These are phyloP conservation scores for Manis pentadactyla DNA, from an alignment of 2,797 vertebrate species.

Conservation along the genomic window DNA sequence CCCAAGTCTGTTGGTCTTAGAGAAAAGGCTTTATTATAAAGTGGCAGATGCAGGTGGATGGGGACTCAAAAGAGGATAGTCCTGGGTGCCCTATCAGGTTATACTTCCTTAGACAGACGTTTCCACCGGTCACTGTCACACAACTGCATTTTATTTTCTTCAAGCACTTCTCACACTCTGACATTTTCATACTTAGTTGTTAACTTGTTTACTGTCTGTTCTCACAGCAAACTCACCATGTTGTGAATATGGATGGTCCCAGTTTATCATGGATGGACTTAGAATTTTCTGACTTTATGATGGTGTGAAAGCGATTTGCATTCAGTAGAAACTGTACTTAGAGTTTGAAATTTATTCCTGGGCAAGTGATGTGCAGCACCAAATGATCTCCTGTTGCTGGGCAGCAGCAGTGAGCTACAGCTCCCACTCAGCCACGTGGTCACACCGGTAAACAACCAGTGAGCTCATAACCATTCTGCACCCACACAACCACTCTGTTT, in stretches of 20 bases:
- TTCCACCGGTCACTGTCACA: not conserved
- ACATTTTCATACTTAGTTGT: not conserved
- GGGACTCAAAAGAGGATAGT: not conserved
- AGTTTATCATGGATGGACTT: not conserved
- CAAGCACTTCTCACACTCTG: not conserved
- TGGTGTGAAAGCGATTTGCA: not conserved
- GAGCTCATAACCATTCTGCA: not conserved
- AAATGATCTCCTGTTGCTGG: not conserved
- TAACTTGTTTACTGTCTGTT: not conserved
- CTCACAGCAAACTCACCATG: not conserved
- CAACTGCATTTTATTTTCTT: not conserved
- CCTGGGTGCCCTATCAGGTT: too few species aligned
- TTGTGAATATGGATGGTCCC: not conserved
- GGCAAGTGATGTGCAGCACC: not conserved
- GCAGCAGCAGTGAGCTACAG: not conserved
- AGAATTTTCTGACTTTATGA: not conserved
- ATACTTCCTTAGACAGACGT: not conserved
- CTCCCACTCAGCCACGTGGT: not conserved
- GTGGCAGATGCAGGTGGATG: not conserved
- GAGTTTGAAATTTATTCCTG: not conserved
- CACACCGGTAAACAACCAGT: not conserved
- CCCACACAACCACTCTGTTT: not conserved
- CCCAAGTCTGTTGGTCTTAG: not conserved
- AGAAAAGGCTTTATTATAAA: not conserved
- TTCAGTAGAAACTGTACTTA: not conserved